Evolutionary conservation across 1,140 invertebrate species (phyloP), one percentile per base, ranked within the genome.

Genomic region (Orius insidiosus): DNA sequence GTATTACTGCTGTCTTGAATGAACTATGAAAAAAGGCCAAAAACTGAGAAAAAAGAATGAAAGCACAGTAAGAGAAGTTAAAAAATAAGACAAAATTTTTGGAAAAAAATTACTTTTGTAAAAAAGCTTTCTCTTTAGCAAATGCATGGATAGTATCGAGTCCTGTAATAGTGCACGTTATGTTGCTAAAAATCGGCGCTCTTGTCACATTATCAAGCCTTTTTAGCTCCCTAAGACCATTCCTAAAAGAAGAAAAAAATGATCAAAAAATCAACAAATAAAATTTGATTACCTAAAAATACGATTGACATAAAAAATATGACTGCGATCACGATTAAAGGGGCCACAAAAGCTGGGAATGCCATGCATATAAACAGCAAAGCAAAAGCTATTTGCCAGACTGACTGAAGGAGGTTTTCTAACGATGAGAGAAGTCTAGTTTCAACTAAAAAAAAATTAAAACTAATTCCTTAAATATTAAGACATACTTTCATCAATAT

Each of bases 91-190:
- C n/a, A n/a, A n/a, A n/a, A n/a, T n/a, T n/a, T n/a, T n/a, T n/a
- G n/a, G n/a, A n/a, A n/a, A n/a, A n/a, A n/a, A n/a, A n/a, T 57
- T 62, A 72, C 65, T 63, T 65, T 36, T 61, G 55, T 30, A 62
- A 55, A 51, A 72, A 71, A 5, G 65, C 58, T 16, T 56, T 54
- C 48, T 73, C 71, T 47, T 68, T 77, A 10, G 60, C 61, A 54
- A 72, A 79, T 2, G 76, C 74, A 53, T 75, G 68, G 47, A 83
- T 78, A 3, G 73, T 76, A 45, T 62, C 59, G 1, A 80, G 59
- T 39, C 80, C 80, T 48, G 73, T 67, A 0, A 80, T 58, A 5
- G 76, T 71, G 0, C 73, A 66, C n/a, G 68, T 66, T 4, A 83
- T 61, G 56, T 75, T 76, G 54, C 72, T 75, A 50, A 75, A 70